Percentiles rank a stretch among this genome's conserved stretches.
These are phyloP conservation scores for Drosophila suzukii DNA, from an alignment of 1,140 invertebrate genomes.

Conservation along the genomic window DNA sequence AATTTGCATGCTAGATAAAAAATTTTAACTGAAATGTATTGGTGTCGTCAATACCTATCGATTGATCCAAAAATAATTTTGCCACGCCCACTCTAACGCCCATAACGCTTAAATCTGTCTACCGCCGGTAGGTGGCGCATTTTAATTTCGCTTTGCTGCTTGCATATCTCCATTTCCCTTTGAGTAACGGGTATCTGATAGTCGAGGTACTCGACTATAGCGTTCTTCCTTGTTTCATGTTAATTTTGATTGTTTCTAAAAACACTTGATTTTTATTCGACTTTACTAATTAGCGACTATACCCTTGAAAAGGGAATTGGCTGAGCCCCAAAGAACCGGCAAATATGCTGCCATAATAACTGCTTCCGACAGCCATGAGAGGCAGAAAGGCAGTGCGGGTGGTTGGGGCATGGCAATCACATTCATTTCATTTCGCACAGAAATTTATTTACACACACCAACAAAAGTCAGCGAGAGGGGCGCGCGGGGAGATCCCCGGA, in stretches of 20 bases:
- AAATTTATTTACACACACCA: slow-evolving; percentile 80
- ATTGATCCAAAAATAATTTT: no score
- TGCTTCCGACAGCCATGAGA: slow-evolving; percentile 62
- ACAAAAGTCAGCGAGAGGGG: slow-evolving; percentile 14
- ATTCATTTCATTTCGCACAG: slow-evolving; percentile 79
- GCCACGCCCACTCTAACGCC: no score
- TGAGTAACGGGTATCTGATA: no score
- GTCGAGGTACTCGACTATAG: no score
- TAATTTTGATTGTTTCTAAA: neutral
- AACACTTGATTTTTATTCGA: neutral
- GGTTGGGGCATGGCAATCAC: slow-evolving; percentile 63
- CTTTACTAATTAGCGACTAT: neutral
- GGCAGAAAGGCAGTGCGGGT: slow-evolving; percentile 6
- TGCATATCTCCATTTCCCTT: no score
- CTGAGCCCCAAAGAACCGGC: slow-evolving; percentile 37
- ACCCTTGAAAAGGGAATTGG: neutral
- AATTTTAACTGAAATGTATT: no score
- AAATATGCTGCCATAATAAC: slow-evolving; percentile 79
- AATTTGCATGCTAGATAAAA: no score
- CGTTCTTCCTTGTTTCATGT: no score
- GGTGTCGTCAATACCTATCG: no score
- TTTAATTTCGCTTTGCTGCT: no score
- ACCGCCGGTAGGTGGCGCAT: no score
- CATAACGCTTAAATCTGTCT: no score
- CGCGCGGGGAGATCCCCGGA: slow-evolving; percentile 26